phyloP scores from a whole-genome alignment of 2,113 vertebrate species.

The Cyanistes caeruleus region DNA sequence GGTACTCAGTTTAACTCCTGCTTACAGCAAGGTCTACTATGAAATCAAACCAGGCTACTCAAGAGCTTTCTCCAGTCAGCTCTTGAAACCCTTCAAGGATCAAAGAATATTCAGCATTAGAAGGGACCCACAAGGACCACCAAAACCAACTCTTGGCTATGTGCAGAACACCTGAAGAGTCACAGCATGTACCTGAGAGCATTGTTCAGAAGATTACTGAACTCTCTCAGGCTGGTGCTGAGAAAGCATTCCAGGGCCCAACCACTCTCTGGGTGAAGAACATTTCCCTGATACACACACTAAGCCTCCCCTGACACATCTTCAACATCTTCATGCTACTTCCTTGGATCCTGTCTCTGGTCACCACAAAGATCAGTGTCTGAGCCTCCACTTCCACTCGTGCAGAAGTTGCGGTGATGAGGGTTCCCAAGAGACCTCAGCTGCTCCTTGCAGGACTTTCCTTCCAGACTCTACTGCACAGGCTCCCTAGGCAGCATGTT shows the following conservation, averaged over 20 bases:
- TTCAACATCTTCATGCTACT: background rate
- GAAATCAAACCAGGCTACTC: background rate
- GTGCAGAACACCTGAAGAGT: background rate
- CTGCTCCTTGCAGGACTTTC: background rate
- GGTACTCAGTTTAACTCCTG: background rate
- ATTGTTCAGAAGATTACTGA: fast-evolving
- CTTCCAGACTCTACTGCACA: background rate
- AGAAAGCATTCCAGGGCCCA: background rate
- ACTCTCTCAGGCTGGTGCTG: background rate
- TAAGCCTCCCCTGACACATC: background rate
- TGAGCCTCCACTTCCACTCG: background rate
- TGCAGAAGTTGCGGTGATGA: fast-evolving
- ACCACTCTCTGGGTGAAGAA: background rate
- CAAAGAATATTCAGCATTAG: background rate
- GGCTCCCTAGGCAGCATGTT: fast-evolving
- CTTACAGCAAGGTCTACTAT: background rate
- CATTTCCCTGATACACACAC: background rate
- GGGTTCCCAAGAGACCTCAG: background rate
- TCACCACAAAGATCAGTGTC: background rate
- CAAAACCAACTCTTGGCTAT: background rate
- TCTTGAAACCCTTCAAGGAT: background rate
- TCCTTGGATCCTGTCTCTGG: fast-evolving
- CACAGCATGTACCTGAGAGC: background rate
- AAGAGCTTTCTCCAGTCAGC: background rate
- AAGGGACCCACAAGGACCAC: background rate